Conservation (phyloP, 2,797 vertebrate genomes). For the Apodemus agrarius region DNA sequence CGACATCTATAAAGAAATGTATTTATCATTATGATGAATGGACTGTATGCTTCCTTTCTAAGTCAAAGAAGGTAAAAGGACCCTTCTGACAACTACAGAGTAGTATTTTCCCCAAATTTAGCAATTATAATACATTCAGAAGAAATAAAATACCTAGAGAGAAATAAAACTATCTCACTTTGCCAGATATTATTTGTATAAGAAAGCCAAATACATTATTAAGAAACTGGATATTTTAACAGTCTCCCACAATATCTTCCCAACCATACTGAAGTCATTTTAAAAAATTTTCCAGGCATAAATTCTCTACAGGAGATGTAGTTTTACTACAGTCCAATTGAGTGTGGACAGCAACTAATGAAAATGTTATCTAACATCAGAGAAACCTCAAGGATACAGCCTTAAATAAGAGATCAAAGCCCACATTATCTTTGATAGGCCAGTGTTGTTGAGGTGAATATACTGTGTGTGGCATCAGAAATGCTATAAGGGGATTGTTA, state of each 20-base stretch:
- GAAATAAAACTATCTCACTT: not conserved
- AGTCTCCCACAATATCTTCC: not conserved
- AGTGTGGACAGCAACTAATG: not conserved
- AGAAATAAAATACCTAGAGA: not conserved
- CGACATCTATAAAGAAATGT: not conserved
- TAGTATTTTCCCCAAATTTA: not conserved
- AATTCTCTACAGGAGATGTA: not conserved
- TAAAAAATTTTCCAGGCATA: not conserved
- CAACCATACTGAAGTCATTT: not conserved
- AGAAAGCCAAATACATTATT: not conserved
- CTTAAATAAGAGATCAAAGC: not conserved
- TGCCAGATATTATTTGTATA: not conserved
- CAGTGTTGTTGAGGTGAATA: not conserved
- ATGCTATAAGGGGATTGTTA: not conserved
- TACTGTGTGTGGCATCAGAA: not conserved
- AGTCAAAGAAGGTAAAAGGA: not conserved
- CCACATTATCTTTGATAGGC: not conserved
- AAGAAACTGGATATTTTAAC: not conserved
- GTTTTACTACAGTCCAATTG: not conserved
- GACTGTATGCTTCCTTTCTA: not conserved
- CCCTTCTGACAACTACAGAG: fast-evolving
- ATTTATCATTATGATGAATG: not conserved
- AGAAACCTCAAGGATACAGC: not conserved
- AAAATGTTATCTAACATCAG: not conserved
- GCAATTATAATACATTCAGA: not conserved